Conservation (phyloP, 2,888 invertebrate genomes). For the Drosophila trichaetosa region DNA sequence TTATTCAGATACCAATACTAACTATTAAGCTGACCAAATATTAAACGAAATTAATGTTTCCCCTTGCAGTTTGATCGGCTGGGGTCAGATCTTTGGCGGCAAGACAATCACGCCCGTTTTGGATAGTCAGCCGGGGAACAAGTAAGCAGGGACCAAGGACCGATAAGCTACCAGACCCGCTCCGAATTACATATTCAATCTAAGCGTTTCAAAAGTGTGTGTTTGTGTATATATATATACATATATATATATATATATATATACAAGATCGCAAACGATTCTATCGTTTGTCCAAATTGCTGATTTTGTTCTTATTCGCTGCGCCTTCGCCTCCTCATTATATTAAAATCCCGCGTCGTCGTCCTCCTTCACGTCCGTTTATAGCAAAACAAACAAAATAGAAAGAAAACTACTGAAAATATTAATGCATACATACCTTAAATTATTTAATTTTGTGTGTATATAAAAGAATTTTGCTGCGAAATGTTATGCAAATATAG, state of each 20-base stretch:
- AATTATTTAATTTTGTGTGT: constrained; percentile 76
- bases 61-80: constrained; percentile 95
- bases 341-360: constrained; percentile 47
- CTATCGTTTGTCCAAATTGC: constrained; percentile 37
- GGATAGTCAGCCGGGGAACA: constrained; percentile 71
- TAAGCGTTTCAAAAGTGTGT: constrained; percentile 48
- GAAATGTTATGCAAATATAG: constrained; percentile 66
- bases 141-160: constrained; percentile 46
- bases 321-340: constrained; percentile 43
- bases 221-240: constrained; percentile 30
- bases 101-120: constrained; percentile 94
- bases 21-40: not conserved
- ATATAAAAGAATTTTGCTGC: constrained; percentile 61
- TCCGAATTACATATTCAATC: constrained; percentile 48
- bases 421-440: constrained; percentile 68
- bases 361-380: constrained; percentile 65
- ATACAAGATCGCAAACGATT: constrained; percentile 26
- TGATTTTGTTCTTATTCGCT: constrained; percentile 42
- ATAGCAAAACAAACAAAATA: constrained; percentile 55
- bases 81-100: constrained; percentile 99
- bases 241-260: constrained; percentile 32
- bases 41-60: constrained; percentile 1
- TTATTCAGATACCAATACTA: not conserved
- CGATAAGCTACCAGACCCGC: constrained; percentile 36
- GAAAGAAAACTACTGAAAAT: constrained; percentile 48